Conservation (phyloP, 2,113 vertebrate genomes). For the Lamprotornis superbus region DNA sequence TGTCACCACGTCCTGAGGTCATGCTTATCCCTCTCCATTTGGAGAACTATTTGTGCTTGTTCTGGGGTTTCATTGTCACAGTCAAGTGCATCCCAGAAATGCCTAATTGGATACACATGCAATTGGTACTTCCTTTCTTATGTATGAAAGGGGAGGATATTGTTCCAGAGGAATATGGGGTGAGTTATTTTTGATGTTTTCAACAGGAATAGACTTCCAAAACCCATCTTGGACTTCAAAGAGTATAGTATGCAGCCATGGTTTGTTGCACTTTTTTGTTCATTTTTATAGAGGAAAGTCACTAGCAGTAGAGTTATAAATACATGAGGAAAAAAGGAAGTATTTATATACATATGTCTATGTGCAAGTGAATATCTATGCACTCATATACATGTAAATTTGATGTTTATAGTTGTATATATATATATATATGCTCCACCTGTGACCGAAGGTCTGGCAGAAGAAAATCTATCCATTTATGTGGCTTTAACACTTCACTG, state of each 20-base stretch:
- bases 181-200: not conserved
- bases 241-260: not conserved
- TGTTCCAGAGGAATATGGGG: not conserved
- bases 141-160: not conserved
- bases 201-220: not conserved
- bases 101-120: not conserved
- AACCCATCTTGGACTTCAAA: not conserved
- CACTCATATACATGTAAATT: not conserved
- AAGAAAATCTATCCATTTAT: not conserved
- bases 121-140: not conserved
- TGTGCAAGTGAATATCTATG: not conserved
- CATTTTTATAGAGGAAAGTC: not conserved
- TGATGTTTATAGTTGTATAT: not conserved
- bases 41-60: not conserved
- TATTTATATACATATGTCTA: not conserved
- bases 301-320: not conserved
- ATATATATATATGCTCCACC: not conserved
- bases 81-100: not conserved
- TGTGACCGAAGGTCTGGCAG: not conserved
- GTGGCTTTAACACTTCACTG: not conserved
- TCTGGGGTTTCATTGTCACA: not conserved
- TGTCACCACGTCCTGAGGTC: not conserved
- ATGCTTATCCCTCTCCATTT: not conserved
- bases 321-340: not conserved
- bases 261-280: not conserved